Evolutionary conservation across 2,888 invertebrate genomes (phyloP).

Genomic region (Tridacna crocea): DNA sequence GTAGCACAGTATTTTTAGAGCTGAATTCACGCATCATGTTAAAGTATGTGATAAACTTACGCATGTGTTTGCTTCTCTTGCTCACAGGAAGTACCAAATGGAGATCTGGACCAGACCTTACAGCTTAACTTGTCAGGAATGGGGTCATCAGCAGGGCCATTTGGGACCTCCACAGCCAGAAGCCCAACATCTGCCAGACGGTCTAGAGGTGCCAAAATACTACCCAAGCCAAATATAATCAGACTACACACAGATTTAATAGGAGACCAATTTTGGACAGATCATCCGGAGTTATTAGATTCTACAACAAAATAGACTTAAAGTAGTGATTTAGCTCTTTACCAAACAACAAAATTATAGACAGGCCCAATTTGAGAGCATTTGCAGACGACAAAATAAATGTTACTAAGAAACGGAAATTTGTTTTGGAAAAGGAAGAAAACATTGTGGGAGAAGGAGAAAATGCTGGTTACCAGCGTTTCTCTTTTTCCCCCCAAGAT

Average conservation of each 20-base stretch:
- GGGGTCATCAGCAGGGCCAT: conserved; percentile 18
- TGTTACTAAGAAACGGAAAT: no score
- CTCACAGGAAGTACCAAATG: conserved; percentile 35
- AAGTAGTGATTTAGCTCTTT: neutral
- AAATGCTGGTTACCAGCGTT: no score
- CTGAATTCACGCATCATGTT: no score
- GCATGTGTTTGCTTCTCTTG: no score
- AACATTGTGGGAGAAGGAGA: no score
- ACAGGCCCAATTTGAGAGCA: no score
- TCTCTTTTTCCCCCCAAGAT: no score
- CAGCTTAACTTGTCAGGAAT: conserved; percentile 43
- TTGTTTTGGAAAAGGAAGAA: no score
- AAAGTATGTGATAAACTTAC: no score
- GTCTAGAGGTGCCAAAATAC: conserved; percentile 25
- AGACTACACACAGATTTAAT: conserved; percentile 92
- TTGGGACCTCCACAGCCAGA: conserved; percentile 78
- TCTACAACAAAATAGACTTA: conserved; percentile 44
- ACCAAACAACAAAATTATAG: neutral
- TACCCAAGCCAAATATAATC: conserved; percentile 56
- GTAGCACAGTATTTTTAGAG: no score
- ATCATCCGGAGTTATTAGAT: conserved; percentile 85
- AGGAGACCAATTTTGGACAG: conserved; percentile 93
- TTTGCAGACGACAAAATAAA: no score
- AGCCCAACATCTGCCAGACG: conserved; percentile 78
- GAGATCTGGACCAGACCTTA: conserved; percentile 54